Evolutionary conservation across 2,797 vertebrate genomes (phyloP).

Genomic region (Amphiprion clarkii): DNA sequence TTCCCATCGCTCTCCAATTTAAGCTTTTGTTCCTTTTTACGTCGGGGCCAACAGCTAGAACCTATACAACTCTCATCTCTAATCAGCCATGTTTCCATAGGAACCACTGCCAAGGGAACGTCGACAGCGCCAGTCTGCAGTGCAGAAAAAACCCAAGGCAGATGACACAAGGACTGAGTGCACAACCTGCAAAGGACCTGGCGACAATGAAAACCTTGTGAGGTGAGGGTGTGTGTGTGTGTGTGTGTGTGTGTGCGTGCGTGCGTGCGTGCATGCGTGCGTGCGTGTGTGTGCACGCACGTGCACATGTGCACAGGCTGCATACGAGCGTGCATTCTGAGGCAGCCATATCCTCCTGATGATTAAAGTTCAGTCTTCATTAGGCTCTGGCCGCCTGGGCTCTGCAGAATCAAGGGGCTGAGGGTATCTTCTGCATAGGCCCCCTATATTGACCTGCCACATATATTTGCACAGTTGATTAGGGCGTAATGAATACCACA

Average conservation of each 20-base stretch:
- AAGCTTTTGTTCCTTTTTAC: slow-evolving; percentile 19
- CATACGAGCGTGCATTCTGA: slow-evolving; percentile 29
- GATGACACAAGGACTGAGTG: slow-evolving; percentile 96
- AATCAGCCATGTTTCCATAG: slow-evolving; percentile 83
- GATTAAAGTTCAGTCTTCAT: slow-evolving; percentile 85
- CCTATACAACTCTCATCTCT: slow-evolving; percentile 47
- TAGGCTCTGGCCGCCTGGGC: slow-evolving; percentile 67
- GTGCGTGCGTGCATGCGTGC: neutral
- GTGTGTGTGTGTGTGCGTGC: slow-evolving; percentile 6
- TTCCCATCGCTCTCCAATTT: slow-evolving; percentile 12
- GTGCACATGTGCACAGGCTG: slow-evolving; percentile 1
- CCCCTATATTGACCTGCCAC: slow-evolving; percentile 81
- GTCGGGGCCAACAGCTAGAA: slow-evolving; percentile 6
- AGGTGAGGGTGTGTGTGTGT: slow-evolving; percentile 85
- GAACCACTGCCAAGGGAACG: slow-evolving; percentile 93
- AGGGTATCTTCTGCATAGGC: slow-evolving; percentile 60
- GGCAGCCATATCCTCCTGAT: slow-evolving; percentile 74
- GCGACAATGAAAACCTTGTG: slow-evolving; percentile 98
- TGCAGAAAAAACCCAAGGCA: slow-evolving; percentile 95
- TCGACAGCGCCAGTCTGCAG: slow-evolving; percentile 90
- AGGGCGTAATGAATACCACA: slow-evolving; percentile 82
- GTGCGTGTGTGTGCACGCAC: slow-evolving; percentile 10
- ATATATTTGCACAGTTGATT: slow-evolving; percentile 84
- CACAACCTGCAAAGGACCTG: slow-evolving; percentile 93
- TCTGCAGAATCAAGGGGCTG: slow-evolving; percentile 59